A percentile compares a stretch with the other conserved stretches of the same genome.
These are phyloP conservation scores for Euwallacea similis DNA, from an alignment of 1,140 invertebrate species.

Conservation along the genomic window DNA sequence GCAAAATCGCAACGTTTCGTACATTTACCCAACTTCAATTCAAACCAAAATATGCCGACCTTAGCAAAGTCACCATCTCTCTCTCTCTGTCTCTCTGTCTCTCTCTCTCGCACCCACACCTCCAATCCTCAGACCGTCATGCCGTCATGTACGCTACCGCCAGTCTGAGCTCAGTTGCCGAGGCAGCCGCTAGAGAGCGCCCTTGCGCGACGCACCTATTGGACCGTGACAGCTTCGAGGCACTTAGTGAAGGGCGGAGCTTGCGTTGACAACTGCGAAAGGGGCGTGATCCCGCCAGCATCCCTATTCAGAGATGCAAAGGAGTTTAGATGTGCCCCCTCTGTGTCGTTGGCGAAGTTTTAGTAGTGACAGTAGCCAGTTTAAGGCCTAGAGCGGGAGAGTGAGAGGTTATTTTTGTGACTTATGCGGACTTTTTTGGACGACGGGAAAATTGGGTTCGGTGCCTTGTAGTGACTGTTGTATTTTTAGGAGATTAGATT, in stretches of 20 bases:
- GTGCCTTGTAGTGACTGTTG: too few species aligned
- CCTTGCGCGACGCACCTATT: constrained; percentile 40
- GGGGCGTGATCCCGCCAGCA: constrained; percentile 46
- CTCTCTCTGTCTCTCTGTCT: too few species aligned
- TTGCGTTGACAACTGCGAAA: constrained; percentile 12
- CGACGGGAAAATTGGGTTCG: too few species aligned
- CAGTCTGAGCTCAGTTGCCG: too few species aligned
- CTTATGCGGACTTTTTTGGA: background rate
- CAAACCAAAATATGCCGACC: too few species aligned
- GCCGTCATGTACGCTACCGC: too few species aligned
- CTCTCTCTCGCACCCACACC: too few species aligned
- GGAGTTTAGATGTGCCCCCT: constrained; percentile 43
- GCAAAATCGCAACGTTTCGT: background rate
- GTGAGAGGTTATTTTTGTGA: constrained; percentile 7
- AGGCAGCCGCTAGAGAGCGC: constrained; percentile 11
- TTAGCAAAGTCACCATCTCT: too few species aligned
- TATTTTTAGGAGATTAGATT: too few species aligned
- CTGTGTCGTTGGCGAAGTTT: constrained; percentile 41
- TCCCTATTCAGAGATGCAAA: constrained; percentile 44
- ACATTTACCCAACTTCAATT: too few species aligned
- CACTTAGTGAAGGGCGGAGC: constrained; percentile 30
- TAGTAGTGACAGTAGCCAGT: constrained; percentile 20
- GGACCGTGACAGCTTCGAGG: constrained; percentile 32
- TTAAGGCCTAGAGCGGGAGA: constrained; percentile 1
- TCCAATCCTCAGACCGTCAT: too few species aligned